Conservation (phyloP, 1,140 invertebrate species). For the Dendroctonus valens region DNA sequence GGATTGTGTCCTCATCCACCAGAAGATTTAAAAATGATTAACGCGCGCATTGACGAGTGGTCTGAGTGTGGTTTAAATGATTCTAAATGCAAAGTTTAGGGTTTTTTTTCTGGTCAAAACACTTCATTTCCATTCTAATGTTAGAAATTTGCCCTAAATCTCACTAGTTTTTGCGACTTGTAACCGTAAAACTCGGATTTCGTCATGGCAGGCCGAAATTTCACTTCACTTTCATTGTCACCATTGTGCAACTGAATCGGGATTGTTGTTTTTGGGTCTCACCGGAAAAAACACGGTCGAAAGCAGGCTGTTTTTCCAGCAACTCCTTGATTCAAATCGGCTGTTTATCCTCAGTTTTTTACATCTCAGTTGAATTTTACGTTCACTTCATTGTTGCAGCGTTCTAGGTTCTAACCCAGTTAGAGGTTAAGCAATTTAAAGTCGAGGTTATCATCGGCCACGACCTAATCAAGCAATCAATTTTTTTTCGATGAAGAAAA, state of each 20-base stretch:
- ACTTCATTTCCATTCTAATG: not conserved
- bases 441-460: constrained; percentile 14
- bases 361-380: too few relatives aligned
- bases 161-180: not conserved
- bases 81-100: not conserved
- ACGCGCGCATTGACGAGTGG: too few relatives aligned
- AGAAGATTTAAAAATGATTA: too few relatives aligned
- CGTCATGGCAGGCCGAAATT: not conserved
- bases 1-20: too few relatives aligned
- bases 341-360: too few relatives aligned
- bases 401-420: constrained; percentile 19
- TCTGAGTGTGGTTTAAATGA: too few relatives aligned
- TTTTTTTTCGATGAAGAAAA: too few relatives aligned
- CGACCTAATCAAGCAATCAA: not conserved
- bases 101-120: not conserved
- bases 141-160: too few relatives aligned
- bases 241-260: not conserved
- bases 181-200: not conserved
- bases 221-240: constrained; percentile 13
- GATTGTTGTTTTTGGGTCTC: not conserved
- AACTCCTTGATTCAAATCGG: too few relatives aligned
- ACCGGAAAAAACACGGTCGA: too few relatives aligned
- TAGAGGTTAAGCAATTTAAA: constrained; percentile 21
- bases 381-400: not conserved
- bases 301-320: too few relatives aligned